Evolutionary conservation across 23 tunicate species (phyloP).

Genomic region (Trididemnum clinides): DNA sequence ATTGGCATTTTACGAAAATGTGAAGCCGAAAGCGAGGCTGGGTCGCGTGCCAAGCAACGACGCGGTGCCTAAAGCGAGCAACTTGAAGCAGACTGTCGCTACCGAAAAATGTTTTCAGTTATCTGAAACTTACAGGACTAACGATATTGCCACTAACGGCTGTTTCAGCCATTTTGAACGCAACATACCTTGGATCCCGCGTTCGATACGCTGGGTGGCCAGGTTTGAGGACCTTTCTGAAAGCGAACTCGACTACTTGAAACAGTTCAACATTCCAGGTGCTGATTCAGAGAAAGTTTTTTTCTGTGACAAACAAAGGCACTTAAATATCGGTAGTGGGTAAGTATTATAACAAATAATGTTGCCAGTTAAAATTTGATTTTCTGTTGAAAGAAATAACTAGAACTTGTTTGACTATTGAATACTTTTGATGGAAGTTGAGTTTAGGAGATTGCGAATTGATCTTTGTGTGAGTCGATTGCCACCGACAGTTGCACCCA

Average conservation of each 20-base stretch:
- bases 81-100: conserved; percentile 18
- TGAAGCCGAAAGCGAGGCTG: conserved; percentile 14
- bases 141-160: background rate
- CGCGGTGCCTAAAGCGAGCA: conserved; percentile 34
- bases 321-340: conserved; percentile 75
- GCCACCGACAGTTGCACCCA: too few species aligned
- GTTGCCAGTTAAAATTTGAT: too few species aligned
- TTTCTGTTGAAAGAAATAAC: too few species aligned
- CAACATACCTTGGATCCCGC: conserved; percentile 27
- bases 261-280: background rate
- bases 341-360: too few species aligned
- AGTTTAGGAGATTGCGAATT: too few species aligned
- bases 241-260: conserved; percentile 26
- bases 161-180: conserved; percentile 4
- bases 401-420: too few species aligned
- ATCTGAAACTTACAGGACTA: conserved; percentile 22
- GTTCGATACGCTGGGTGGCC: conserved; percentile 67
- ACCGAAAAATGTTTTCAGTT: background rate
- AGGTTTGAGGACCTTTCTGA: conserved; percentile 74
- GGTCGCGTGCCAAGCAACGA: conserved; percentile 7
- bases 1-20: conserved; percentile 48
- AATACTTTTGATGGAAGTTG: too few species aligned
- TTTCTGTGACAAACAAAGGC: conserved; percentile 68
- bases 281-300: background rate
- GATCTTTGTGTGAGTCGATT: too few species aligned